Percentiles rank a stretch among this genome's conserved stretches.
These are phyloP conservation scores for Lordiphosa andalusiaca DNA, from an alignment of 2,888 invertebrate species.

Conservation along the genomic window DNA sequence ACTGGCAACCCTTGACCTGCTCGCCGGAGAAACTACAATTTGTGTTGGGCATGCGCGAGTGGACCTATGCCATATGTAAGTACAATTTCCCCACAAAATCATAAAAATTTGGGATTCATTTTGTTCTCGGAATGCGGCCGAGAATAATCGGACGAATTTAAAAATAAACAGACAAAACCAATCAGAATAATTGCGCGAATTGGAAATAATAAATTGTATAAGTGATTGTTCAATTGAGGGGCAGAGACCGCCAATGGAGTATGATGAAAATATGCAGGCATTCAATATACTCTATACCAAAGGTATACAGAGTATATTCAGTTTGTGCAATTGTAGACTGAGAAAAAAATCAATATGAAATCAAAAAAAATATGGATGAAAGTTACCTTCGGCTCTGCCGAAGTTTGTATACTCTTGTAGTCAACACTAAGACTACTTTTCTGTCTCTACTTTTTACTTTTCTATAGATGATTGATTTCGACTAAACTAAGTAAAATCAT, in stretches of 20 bases:
- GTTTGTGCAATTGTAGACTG: no score
- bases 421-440: no score
- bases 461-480: no score
- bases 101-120: constrained; percentile 11
- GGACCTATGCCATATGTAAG: constrained; percentile 77
- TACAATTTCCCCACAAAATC: constrained; percentile 6
- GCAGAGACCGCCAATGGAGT: constrained; percentile 8
- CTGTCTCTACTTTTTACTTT: no score
- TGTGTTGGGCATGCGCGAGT: constrained; percentile 64
- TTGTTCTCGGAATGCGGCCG: constrained; percentile 6
- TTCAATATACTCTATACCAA: neutral
- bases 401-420: no score
- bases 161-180: constrained; percentile 34
- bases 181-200: constrained; percentile 49
- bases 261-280: constrained; percentile 3
- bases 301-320: no score
- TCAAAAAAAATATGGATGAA: no score
- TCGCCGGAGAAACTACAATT: constrained; percentile 65
- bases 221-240: constrained; percentile 5
- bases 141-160: constrained; percentile 8
- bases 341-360: no score
- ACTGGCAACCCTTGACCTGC: constrained; percentile 74
- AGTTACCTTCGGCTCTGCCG: no score
- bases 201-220: constrained; percentile 6
- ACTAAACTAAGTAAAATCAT: no score